A percentile compares a stretch with the other conserved stretches of the same genome.
Evolutionary conservation across 2,888 invertebrate species (phyloP).

Genomic region (Nemapogon koenigi): DNA sequence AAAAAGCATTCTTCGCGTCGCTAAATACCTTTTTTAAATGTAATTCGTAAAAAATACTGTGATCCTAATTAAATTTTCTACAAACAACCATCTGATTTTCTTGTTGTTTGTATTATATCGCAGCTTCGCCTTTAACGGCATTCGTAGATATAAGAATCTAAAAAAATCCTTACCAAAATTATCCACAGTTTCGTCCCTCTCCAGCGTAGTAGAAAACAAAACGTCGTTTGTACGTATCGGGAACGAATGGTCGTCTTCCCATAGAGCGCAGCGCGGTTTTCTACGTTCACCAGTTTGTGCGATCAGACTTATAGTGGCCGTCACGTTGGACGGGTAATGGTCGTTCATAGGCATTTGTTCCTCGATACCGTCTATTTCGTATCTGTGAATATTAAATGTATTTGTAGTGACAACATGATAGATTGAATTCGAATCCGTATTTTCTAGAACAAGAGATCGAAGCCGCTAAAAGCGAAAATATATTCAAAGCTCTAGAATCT

Average conservation of each 20-base stretch:
- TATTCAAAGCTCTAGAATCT: no score
- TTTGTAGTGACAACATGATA: background rate
- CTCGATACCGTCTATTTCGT: slow-evolving; percentile 82
- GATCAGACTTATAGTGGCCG: slow-evolving; percentile 72
- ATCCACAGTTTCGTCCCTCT: slow-evolving; percentile 83
- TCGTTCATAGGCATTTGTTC: slow-evolving; percentile 68
- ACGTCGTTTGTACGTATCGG: slow-evolving; percentile 52
- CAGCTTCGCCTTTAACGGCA: no score
- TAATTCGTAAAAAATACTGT: no score
- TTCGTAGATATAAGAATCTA: background rate
- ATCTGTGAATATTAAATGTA: slow-evolving; percentile 35
- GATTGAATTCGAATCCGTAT: no score
- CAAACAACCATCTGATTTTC: background rate
- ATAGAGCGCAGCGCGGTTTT: slow-evolving; percentile 74
- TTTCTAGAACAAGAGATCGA: no score
- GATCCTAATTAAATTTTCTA: no score
- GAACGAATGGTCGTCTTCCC: slow-evolving; percentile 73
- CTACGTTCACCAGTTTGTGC: slow-evolving; percentile 74
- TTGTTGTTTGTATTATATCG: background rate
- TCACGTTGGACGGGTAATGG: slow-evolving; percentile 75
- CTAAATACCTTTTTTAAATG: no score
- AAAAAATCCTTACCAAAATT: slow-evolving; percentile 71
- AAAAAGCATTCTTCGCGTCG: no score
- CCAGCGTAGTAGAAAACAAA: slow-evolving; percentile 78
- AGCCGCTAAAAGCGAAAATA: no score